A percentile compares a stretch with the other conserved stretches of the same genome.
Evolutionary conservation across 2,113 vertebrate species (phyloP).

Genomic region (Isichthys henryi): DNA sequence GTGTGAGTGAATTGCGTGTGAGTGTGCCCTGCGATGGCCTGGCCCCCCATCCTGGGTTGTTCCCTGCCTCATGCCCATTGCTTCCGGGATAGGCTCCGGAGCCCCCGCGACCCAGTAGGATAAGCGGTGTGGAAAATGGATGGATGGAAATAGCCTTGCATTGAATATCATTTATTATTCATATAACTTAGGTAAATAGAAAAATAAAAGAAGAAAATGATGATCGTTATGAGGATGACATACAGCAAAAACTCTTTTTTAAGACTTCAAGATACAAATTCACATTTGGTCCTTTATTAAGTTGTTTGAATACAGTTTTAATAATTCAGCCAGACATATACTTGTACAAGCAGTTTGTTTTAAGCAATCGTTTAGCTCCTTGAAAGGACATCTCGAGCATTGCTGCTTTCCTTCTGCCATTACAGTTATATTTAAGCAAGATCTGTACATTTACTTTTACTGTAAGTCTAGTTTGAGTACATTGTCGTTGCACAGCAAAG

Average conservation of each 20-base stretch:
- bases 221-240: not conserved
- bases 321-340: not conserved
- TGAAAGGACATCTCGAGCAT: not conserved
- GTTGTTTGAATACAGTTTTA: not conserved
- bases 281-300: not conserved
- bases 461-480: not conserved
- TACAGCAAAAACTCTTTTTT: not conserved
- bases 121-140: too few relatives aligned
- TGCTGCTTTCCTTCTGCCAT: not conserved
- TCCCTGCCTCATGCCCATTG: too few relatives aligned
- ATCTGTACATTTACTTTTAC: not conserved
- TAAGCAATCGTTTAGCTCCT: not conserved
- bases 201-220: not conserved
- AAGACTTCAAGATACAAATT: not conserved
- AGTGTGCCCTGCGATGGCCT: too few relatives aligned
- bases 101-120: too few relatives aligned
- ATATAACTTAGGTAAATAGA: not conserved
- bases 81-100: too few relatives aligned
- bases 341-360: not conserved
- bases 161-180: not conserved
- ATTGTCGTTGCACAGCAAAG: not conserved
- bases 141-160: not conserved
- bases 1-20: too few relatives aligned
- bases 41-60: too few relatives aligned
- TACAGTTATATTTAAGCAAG: not conserved